Conservation (phyloP, 35 echinoderm and acorn worm genomes). For the Apostichopus californicus region DNA sequence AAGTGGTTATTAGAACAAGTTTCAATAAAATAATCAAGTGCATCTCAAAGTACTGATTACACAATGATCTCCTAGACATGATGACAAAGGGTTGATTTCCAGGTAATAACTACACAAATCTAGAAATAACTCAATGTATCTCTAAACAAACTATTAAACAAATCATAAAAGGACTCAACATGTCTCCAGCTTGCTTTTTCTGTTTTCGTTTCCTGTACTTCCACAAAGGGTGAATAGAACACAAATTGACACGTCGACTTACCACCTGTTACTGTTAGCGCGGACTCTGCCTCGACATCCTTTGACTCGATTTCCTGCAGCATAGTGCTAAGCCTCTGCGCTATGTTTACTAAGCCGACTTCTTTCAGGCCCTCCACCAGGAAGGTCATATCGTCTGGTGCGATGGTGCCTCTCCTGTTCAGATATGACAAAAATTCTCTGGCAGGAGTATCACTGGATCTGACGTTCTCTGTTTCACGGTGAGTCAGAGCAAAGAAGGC, state of each 20-base stretch:
- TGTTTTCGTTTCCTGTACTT: too few relatives aligned
- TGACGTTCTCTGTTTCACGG: neutral
- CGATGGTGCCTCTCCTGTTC: neutral
- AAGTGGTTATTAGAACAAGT: too few relatives aligned
- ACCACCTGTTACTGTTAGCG: neutral
- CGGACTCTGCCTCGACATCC: neutral
- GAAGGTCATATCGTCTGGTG: neutral
- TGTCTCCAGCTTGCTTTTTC: too few relatives aligned
- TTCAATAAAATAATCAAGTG: too few relatives aligned
- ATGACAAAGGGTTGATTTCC: too few relatives aligned
- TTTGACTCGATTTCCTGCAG: neutral
- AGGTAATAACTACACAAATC: too few relatives aligned
- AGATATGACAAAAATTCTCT: neutral
- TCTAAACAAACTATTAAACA: too few relatives aligned
- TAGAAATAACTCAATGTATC: too few relatives aligned
- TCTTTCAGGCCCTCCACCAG: neutral
- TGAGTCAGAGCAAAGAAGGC: neutral
- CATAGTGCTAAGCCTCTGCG: neutral
- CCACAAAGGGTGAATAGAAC: too few relatives aligned
- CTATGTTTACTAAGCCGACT: neutral
- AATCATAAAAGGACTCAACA: too few relatives aligned
- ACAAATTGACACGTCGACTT: neutral
- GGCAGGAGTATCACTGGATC: neutral
- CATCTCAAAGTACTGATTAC: too few relatives aligned
- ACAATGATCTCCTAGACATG: too few relatives aligned